Percentiles rank a stretch among this genome's conserved stretches.
These are phyloP conservation scores for Spilosoma lubricipeda DNA, from an alignment of 2,888 invertebrate species.

Conservation along the genomic window DNA sequence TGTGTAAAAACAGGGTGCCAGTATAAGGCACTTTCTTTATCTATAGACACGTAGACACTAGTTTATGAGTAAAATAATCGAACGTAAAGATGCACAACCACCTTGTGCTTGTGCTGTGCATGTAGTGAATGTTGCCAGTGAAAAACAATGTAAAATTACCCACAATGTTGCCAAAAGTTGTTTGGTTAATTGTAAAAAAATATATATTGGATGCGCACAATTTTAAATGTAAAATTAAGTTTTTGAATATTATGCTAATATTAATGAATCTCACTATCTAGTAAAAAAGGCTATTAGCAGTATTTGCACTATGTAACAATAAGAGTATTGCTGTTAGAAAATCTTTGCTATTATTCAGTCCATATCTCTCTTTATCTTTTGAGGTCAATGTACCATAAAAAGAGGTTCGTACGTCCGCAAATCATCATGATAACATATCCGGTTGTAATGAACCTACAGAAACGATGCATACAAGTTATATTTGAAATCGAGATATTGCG, in stretches of 20 bases:
- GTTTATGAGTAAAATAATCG: conserved; percentile 61
- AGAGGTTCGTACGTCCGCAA: conserved; percentile 62
- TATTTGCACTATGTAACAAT: conserved; percentile 26
- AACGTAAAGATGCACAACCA: conserved; percentile 34
- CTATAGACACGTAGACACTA: conserved; percentile 6
- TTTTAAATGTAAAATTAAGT: conserved; percentile 18
- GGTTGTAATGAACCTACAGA: conserved; percentile 43
- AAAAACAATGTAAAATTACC: conserved; percentile 52
- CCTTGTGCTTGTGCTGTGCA: no score
- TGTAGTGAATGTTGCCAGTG: conserved; percentile 19
- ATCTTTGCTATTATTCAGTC: conserved; percentile 61
- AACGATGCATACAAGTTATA: conserved; percentile 29
- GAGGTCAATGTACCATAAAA: conserved; percentile 71
- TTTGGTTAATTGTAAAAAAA: not conserved
- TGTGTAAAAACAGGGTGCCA: not conserved
- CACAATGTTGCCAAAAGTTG: conserved; percentile 41
- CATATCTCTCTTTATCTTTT: conserved; percentile 69
- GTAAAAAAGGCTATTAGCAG: not conserved
- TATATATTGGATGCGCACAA: not conserved
- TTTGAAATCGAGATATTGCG: conserved; percentile 1
- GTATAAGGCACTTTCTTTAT: conserved; percentile 8
- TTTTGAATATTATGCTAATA: not conserved
- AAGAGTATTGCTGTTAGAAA: conserved; percentile 39
- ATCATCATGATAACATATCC: conserved; percentile 68
- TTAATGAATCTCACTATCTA: not conserved